These are phyloP conservation scores for Phaethornis superciliosus DNA, from an alignment of 2,113 vertebrate genomes.

Conservation along the genomic window DNA sequence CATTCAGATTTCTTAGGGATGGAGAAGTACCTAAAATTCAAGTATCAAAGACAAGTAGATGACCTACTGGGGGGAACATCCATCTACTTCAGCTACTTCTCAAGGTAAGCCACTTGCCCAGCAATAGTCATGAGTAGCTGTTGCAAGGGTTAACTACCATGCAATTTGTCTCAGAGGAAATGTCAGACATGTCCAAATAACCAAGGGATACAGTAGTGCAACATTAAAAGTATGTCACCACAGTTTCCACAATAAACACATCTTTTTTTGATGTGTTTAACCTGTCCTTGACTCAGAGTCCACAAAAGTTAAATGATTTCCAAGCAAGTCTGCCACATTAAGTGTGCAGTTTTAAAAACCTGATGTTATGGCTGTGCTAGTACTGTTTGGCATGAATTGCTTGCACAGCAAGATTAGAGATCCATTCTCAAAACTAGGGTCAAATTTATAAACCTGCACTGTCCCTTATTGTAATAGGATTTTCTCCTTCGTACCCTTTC, in stretches of 20 bases:
- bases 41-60: background rate
- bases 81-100: background rate
- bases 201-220: background rate
- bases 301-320: background rate
- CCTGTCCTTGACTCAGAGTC: background rate
- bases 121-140: background rate
- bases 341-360: background rate
- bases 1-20: background rate
- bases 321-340: background rate
- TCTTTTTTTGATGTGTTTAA: background rate
- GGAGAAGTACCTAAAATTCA: background rate
- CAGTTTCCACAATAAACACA: background rate
- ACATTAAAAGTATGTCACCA: background rate
- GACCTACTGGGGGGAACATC: background rate
- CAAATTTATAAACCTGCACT: background rate
- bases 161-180: background rate
- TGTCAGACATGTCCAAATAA: background rate
- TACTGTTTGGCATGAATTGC: background rate
- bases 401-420: slow-evolving; percentile 8
- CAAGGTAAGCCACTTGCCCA: background rate
- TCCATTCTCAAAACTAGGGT: background rate
- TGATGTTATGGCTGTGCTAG: background rate
- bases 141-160: background rate
- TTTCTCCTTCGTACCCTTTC: background rate
- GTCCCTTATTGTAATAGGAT: background rate